Percentiles rank a stretch among this genome's conserved stretches.
Conservation (phyloP, 2,113 vertebrate genomes). For the Steatornis caripensis region DNA sequence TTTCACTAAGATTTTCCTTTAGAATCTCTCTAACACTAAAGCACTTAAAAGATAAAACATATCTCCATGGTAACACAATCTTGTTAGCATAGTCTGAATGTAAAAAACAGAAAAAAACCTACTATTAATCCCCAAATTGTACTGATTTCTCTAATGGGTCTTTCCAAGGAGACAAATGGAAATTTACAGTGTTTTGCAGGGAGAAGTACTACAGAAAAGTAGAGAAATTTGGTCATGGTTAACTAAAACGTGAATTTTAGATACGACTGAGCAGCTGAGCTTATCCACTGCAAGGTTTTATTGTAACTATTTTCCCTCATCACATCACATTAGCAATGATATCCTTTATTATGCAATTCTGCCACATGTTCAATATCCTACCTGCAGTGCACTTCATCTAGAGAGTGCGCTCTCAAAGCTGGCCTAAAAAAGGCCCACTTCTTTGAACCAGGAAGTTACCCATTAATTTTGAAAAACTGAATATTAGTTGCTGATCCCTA, state of each 20-base stretch:
- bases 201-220: neutral
- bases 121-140: neutral
- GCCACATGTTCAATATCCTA: neutral
- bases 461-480: neutral
- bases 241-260: neutral
- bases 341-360: neutral
- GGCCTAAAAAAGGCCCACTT: neutral
- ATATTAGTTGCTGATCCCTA: neutral
- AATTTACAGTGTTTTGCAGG: neutral
- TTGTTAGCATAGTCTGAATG: neutral
- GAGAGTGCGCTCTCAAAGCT: neutral
- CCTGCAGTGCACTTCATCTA: neutral
- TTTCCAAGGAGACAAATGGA: neutral
- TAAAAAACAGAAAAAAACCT: neutral
- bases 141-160: neutral
- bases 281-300: neutral
- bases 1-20: neutral
- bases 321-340: neutral
- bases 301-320: neutral
- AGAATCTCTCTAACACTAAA: neutral
- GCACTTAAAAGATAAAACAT: neutral
- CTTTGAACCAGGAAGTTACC: neutral
- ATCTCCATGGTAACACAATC: constrained; percentile 4
- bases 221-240: neutral
- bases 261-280: neutral